Evolutionary conservation across 1,140 invertebrate genomes (phyloP).

Genomic region (Brachionus angularis): DNA sequence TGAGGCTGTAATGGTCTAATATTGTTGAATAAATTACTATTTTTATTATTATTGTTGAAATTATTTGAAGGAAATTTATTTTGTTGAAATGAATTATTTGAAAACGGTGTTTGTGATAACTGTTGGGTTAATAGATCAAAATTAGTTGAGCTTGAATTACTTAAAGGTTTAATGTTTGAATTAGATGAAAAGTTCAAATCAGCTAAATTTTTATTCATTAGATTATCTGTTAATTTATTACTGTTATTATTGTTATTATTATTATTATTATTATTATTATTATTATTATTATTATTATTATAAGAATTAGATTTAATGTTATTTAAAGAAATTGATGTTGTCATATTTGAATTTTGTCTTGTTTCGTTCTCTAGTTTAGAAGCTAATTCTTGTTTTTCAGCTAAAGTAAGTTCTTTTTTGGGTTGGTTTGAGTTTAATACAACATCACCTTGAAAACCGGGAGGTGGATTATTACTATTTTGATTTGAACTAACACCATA

Average conservation of each 20-base stretch:
- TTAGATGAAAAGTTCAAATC: background rate
- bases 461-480: background rate
- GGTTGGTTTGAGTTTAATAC: background rate
- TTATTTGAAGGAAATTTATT: too few relatives aligned
- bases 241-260: too few relatives aligned
- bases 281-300: background rate
- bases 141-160: background rate
- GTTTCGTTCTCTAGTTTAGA: conserved; percentile 1
- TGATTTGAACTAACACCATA: conserved; percentile 7
- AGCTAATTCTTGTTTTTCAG: conserved; percentile 33
- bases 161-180: background rate
- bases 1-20: background rate
- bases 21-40: background rate
- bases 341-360: background rate
- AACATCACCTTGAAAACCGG: background rate
- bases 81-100: background rate
- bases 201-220: conserved; percentile 35
- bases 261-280: too few relatives aligned
- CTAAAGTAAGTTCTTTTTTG: conserved; percentile 23
- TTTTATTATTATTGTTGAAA: background rate
- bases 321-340: background rate
- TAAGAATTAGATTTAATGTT: background rate
- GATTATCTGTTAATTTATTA: conserved; percentile 29
- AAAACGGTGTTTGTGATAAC: background rate
- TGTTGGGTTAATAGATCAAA: background rate